Percentiles rank a stretch among this genome's conserved stretches.
Conservation (phyloP, 1,140 invertebrate species). For the Sycophila sp. region DNA sequence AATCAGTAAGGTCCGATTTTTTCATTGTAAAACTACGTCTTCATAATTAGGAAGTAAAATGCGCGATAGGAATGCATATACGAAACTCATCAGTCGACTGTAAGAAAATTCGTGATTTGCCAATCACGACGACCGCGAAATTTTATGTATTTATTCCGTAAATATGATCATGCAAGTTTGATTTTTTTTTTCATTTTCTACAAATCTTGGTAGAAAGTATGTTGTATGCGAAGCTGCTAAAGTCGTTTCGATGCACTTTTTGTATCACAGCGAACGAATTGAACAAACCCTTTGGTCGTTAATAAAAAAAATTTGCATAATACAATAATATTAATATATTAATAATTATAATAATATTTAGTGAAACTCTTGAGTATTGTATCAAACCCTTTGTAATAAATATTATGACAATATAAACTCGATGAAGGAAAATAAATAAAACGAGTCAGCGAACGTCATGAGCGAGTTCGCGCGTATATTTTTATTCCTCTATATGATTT, state of each 20-base stretch:
- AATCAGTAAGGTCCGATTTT: conserved; percentile 21
- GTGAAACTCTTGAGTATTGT: conserved; percentile 34
- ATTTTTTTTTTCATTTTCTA: conserved; percentile 19
- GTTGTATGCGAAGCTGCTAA: conserved; percentile 21
- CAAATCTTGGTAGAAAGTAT: conserved; percentile 23
- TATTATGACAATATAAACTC: conserved; percentile 40
- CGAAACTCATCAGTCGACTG: not conserved
- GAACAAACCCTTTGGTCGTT: conserved; percentile 27
- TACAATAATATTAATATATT: conserved; percentile 24
- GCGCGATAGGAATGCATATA: not conserved
- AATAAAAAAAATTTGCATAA: conserved; percentile 17
- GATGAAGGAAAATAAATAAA: conserved; percentile 22
- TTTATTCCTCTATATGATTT: conserved; percentile 49
- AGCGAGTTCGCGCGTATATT: conserved; percentile 42
- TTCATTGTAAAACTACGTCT: conserved; percentile 1
- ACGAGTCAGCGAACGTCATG: conserved; percentile 32
- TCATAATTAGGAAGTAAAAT: conserved; percentile 5
- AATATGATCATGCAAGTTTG: not conserved
- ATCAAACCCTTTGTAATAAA: conserved; percentile 38
- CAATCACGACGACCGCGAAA: not conserved
- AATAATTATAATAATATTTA: conserved; percentile 24
- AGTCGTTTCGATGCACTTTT: not conserved
- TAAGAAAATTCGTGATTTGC: not conserved
- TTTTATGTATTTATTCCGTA: conserved; percentile 21
- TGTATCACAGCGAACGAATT: conserved; percentile 14